phyloP scores from a whole-genome alignment of 1,140 invertebrate genomes.

The Polyergus mexicanus region DNA sequence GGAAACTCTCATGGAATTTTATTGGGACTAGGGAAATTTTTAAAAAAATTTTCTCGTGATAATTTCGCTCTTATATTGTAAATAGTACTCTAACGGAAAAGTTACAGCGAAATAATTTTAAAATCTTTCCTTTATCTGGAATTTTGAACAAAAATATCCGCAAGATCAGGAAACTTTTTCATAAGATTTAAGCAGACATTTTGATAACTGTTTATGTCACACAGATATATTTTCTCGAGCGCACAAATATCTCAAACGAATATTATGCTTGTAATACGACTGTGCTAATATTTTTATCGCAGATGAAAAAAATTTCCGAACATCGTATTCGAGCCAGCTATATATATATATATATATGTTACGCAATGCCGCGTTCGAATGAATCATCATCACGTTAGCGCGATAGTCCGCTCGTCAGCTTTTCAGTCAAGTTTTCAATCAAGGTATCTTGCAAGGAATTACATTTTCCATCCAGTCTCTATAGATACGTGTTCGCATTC shows the following conservation, averaged over 20 bases:
- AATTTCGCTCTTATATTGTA: no score
- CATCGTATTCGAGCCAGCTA: background rate
- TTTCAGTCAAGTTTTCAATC: constrained; percentile 28
- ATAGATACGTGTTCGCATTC: constrained; percentile 7
- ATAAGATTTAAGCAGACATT: no score
- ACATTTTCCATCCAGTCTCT: background rate
- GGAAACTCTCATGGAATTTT: no score
- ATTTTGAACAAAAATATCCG: no score
- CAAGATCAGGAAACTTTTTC: no score
- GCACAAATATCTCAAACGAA: background rate
- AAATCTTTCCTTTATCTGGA: no score
- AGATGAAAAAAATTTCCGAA: background rate
- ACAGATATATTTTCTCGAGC: background rate
- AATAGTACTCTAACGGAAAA: no score
- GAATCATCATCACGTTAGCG: background rate
- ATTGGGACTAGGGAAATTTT: no score
- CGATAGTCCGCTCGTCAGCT: background rate
- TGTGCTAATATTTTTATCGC: background rate
- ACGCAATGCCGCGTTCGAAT: background rate
- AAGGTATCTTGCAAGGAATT: background rate
- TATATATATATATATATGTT: no score
- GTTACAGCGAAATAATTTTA: no score
- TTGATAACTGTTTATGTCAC: background rate
- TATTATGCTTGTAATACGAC: no score
- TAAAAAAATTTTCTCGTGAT: no score